Evolutionary conservation across 2,113 vertebrate species (phyloP).

Genomic region (Mionectes macconnelli): DNA sequence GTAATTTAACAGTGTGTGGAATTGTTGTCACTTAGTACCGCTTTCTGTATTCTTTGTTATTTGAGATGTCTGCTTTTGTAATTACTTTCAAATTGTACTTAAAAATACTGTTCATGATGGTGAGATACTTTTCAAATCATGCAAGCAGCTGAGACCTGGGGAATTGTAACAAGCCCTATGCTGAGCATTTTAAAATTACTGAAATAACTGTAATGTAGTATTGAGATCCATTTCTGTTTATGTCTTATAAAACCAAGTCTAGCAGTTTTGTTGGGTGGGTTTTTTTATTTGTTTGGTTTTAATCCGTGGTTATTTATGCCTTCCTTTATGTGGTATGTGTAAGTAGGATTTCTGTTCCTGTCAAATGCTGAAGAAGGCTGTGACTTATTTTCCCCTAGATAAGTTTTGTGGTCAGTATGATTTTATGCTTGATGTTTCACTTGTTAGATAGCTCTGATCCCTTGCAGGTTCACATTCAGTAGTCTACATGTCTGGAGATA

Average conservation of each 20-base stretch:
- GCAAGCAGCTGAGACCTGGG: not conserved
- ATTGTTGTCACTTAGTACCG: not conserved
- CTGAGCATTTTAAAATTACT: not conserved
- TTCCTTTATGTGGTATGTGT: not conserved
- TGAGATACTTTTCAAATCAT: not conserved
- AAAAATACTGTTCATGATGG: not conserved
- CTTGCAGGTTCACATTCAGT: not conserved
- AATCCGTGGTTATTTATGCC: not conserved
- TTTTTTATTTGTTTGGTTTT: not conserved
- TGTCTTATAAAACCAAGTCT: not conserved
- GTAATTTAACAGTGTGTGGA: not conserved
- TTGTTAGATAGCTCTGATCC: not conserved
- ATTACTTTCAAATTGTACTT: not conserved
- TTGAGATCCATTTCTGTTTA: not conserved
- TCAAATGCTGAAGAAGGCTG: not conserved
- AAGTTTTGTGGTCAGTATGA: not conserved
- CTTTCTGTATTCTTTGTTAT: not conserved
- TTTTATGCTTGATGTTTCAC: not conserved
- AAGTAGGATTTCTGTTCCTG: not conserved
- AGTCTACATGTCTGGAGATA: not conserved
- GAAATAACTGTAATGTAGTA: not conserved
- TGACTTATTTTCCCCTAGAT: not conserved
- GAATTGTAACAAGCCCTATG: not conserved
- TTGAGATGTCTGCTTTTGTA: not conserved
- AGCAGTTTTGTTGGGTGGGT: not conserved